Evolutionary conservation across 2,113 vertebrate species (phyloP), one percentile per base, ranked within the genome.

Genomic region (Pteruthius melanotis): DNA sequence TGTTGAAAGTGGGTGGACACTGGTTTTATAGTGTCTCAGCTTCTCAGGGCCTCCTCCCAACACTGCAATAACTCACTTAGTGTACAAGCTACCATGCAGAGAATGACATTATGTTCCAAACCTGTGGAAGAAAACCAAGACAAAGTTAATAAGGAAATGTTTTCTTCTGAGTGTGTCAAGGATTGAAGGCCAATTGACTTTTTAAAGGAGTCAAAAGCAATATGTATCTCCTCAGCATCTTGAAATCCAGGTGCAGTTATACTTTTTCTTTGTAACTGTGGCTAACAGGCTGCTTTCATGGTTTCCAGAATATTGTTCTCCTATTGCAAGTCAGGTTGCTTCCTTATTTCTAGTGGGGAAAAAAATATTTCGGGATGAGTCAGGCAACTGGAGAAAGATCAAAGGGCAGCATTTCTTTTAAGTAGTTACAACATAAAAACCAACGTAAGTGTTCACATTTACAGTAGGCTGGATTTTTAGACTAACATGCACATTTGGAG

Each of bases 341-440:
- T 97, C 89, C 39, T 82, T 72, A 80, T 60, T 89, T 97, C 75
- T 77, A 76, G 56, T n/a, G n/a, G 88, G 59, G 76, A 95, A 85
- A 81, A 91, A 88, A 86, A 27, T 19, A 39, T 39, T 94, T 47
- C 49, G 33, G 11, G 28, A 21, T 39, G 8, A 87, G 17, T 11
- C 49, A 63, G 45, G 42, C 28, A 80, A 68, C 19, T 47, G 6
- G 7, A 94, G n/a, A n/a, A 84, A 65, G 31, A 57, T 76, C 56
- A 61, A 31, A 50, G 59, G 47, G n/a, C 39, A 87, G 14, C 12
- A 76, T 57, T 93, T 85, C 28, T 87, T 87, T 37, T 53, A 45
- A 22, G 7, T 42, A 27, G 15, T 10, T 40, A 15, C 28, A 50
- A 10, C 14, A 28, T 33, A 47, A 61, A 77, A 88, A 47, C 3